Evolutionary conservation across 1,140 invertebrate species (phyloP).

Genomic region (Samia ricini): DNA sequence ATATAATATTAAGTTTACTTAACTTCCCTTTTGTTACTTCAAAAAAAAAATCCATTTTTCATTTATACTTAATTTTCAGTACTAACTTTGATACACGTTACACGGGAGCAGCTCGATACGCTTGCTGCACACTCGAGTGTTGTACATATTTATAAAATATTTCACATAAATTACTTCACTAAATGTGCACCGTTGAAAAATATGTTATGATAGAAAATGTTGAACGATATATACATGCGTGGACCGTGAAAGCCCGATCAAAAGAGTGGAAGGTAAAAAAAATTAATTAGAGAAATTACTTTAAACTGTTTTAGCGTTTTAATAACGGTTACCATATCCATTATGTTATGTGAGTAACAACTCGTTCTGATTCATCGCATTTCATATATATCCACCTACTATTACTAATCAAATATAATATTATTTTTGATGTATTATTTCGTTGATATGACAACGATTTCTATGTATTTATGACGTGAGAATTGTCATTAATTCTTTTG

Average conservation of each 20-base stretch:
- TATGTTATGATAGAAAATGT: neutral
- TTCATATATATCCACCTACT: no score
- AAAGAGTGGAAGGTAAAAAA: neutral
- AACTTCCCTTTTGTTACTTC: no score
- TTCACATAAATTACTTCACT: neutral
- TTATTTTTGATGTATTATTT: no score
- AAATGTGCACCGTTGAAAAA: neutral
- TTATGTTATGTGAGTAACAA: neutral
- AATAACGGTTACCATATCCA: neutral
- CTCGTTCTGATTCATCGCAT: no score
- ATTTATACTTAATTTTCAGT: neutral
- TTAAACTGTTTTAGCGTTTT: neutral
- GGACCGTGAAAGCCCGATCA: neutral
- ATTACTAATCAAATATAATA: no score
- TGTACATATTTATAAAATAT: neutral
- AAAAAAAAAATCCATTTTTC: no score
- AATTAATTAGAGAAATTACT: neutral
- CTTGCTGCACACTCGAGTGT: neutral
- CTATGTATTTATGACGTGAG: no score
- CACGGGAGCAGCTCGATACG: neutral
- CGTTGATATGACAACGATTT: no score
- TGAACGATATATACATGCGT: neutral
- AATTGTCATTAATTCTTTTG: no score
- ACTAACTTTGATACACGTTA: neutral
- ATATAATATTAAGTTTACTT: no score